Percentiles rank a stretch among this genome's conserved stretches.
phyloP scores from a whole-genome alignment of 2,888 invertebrate genomes.

The Epinotia demarniana region DNA sequence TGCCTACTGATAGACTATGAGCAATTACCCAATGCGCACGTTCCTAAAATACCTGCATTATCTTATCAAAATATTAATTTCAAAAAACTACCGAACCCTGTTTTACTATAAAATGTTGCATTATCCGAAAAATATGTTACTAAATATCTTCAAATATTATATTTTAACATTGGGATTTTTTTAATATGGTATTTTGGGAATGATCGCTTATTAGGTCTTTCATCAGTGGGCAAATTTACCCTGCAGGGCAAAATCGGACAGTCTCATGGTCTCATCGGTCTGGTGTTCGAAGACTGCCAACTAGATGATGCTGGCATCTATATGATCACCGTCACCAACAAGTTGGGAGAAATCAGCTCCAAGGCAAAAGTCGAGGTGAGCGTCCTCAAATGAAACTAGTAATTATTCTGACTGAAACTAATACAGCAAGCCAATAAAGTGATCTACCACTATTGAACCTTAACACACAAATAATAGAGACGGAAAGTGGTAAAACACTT shows the following conservation, averaged over 20 bases:
- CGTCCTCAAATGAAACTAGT: background rate
- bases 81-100: background rate
- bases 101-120: background rate
- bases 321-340: constrained; percentile 90
- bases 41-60: background rate
- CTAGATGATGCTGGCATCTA: constrained; percentile 45
- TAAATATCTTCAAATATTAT: background rate
- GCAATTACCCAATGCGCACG: constrained; percentile 4
- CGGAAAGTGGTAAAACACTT: too few species aligned
- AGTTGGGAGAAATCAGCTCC: constrained; percentile 89
- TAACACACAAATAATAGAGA: too few species aligned
- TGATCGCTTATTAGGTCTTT: background rate
- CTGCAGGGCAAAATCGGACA: constrained; percentile 13
- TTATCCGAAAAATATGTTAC: background rate
- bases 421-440: too few species aligned
- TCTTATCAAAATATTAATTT: background rate
- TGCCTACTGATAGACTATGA: constrained; percentile 1
- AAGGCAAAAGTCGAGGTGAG: constrained; percentile 75
- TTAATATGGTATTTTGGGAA: background rate
- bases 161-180: background rate
- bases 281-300: constrained; percentile 15
- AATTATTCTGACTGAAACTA: too few species aligned
- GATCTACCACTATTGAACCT: too few species aligned
- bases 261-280: constrained; percentile 7
- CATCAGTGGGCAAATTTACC: constrained; percentile 1